Percentiles rank a stretch among this genome's conserved stretches.
These are phyloP conservation scores for Amblyteles armatorius DNA, from an alignment of 2,888 invertebrate genomes.

Conservation along the genomic window DNA sequence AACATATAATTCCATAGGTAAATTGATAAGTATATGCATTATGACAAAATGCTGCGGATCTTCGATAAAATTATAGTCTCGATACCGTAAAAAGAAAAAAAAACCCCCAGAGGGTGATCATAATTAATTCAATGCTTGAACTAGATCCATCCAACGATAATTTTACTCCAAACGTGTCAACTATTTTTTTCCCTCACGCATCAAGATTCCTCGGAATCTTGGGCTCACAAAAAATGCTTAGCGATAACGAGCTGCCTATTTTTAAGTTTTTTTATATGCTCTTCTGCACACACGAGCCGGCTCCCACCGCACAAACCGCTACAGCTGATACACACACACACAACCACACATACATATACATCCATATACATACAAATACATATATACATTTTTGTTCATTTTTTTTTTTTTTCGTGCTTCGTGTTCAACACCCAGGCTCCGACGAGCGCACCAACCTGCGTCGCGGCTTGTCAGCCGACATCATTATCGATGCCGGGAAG, in stretches of 20 bases:
- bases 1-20: neutral
- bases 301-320: neutral
- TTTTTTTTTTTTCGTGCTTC: neutral
- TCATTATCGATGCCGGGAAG: constrained; percentile 73
- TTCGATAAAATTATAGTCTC: neutral
- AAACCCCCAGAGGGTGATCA: neutral
- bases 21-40: neutral
- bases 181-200: neutral
- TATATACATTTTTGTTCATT: neutral
- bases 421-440: constrained; percentile 1
- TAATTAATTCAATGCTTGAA: neutral
- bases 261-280: neutral
- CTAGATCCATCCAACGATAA: neutral
- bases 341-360: neutral
- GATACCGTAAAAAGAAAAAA: neutral
- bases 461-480: constrained; percentile 76
- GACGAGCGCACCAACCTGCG: constrained; percentile 69
- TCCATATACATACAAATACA: neutral
- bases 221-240: neutral
- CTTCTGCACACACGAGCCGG: neutral
- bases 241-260: neutral
- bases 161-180: neutral
- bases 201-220: neutral
- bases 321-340: neutral
- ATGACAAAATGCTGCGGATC: neutral